Percentiles rank a stretch among this genome's conserved stretches.
These are phyloP conservation scores for Aratinga solstitialis DNA, from an alignment of 2,797 vertebrate species.

Conservation along the genomic window DNA sequence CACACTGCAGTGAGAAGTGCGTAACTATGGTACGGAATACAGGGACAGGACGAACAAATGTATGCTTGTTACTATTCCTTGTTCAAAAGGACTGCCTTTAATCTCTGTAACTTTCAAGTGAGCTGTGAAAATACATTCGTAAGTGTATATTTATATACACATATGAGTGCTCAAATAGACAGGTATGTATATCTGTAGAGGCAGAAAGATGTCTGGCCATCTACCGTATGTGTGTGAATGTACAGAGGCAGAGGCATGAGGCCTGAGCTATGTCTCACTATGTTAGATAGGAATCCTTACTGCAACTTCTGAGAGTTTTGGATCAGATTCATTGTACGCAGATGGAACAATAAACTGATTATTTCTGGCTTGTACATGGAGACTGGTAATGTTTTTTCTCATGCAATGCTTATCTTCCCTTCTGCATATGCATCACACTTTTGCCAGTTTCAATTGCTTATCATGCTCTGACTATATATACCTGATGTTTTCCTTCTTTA, in stretches of 20 bases:
- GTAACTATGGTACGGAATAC: neutral
- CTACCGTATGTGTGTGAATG: rapidly evolving
- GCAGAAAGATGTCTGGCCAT: neutral
- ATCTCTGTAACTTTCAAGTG: neutral
- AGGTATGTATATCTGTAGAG: neutral
- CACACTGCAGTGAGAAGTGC: neutral
- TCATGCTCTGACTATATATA: neutral
- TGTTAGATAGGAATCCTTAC: neutral
- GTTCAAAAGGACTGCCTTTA: neutral
- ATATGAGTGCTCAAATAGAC: neutral
- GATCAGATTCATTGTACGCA: neutral
- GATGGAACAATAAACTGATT: neutral
- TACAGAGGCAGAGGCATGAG: neutral
- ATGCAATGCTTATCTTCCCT: neutral
- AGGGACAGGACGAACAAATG: neutral
- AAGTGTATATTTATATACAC: neutral
- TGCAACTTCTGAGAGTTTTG: neutral
- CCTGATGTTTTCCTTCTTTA: neutral
- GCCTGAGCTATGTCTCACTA: neutral
- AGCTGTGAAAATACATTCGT: neutral
- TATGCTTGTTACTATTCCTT: neutral
- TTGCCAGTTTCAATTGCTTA: neutral
- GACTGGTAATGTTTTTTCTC: neutral
- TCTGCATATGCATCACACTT: neutral
- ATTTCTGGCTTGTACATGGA: neutral